Evolutionary conservation across 2,113 vertebrate genomes (phyloP).

Genomic region (Polypterus bichir): DNA sequence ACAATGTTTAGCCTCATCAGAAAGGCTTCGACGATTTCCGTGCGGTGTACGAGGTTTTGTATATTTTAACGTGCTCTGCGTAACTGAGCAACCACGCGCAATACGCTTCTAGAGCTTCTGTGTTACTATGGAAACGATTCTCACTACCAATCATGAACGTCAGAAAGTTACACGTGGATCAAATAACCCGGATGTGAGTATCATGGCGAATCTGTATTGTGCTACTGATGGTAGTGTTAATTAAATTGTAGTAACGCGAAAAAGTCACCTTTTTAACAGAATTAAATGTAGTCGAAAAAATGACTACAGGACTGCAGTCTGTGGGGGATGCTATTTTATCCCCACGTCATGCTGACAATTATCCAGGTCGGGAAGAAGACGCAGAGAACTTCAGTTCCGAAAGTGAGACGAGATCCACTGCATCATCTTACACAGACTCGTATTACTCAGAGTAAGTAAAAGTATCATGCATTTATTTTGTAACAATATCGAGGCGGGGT

Average conservation of each 20-base stretch:
- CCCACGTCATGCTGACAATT: background rate
- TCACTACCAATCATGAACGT: slow-evolving; percentile 29
- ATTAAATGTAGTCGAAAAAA: slow-evolving; percentile 1
- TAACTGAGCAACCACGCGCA: background rate
- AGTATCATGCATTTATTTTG: too few species aligned
- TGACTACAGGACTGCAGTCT: slow-evolving; percentile 15
- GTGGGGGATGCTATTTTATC: too few species aligned
- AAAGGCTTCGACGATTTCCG: too few species aligned
- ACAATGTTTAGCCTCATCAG: too few species aligned
- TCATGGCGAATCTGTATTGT: slow-evolving; percentile 29
- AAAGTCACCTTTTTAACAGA: too few species aligned
- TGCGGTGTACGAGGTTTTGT: too few species aligned
- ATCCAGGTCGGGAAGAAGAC: background rate
- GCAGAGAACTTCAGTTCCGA: background rate
- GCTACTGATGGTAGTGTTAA: too few species aligned
- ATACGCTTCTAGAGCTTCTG: slow-evolving; percentile 26
- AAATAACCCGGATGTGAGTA: slow-evolving; percentile 17
- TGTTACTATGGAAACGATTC: slow-evolving; percentile 40
- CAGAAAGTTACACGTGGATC: slow-evolving; percentile 24
- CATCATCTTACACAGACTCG: slow-evolving; percentile 31
- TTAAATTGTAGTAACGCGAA: too few species aligned
- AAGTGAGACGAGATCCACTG: slow-evolving; percentile 24
- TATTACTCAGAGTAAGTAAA: slow-evolving; percentile 42
- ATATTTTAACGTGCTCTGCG: too few species aligned
- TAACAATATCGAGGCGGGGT: too few species aligned